Base-by-base conservation (phyloP, 2,113 vertebrate genomes). In the Sardina pilchardus region DNA sequence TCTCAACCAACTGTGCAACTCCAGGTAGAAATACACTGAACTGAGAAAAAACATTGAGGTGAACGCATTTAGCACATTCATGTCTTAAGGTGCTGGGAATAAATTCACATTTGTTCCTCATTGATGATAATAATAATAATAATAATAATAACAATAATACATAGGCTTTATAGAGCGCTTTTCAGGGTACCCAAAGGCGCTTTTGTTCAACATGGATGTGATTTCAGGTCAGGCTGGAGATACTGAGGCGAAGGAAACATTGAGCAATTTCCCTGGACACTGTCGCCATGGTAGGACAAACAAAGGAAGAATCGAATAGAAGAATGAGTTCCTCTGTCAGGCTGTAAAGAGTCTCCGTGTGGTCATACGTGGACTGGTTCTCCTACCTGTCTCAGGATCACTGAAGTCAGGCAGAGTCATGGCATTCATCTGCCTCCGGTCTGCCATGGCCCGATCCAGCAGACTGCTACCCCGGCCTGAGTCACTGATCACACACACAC, bases 371-470 rank as follows among this genome's bases (percentile, higher is more conserved):
- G 53, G 26, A 71, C 6, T 3, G 44, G 7, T 21, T 16, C 75
- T 94, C 93, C 95, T 86, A 99, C 98, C 98, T 89, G 98, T 99
- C 89, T 99, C 98, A 43, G 97, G 97, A 91, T 99, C 98, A 87
- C 97, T 99, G 95, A 99, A 99, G 94, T 99, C 98, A 67, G 98
- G 98, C 81, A 99, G 92, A 14, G 97, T 98, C 93, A 99, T 97
- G 89, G 97, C 96, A 81, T 98, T 98, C 84, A 99, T 96, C 91
- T 99, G 98, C 89, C 98, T 94, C 90, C 97, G 95, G 91, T 99
- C 98, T 80, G 98, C 97, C 56, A 99, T 96, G 89, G 97, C 96
- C 95, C 98, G 94, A 89, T 99, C 98, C 94, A 99, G 91, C 91
- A 99, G 93, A 91, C 98, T 99, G 96, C 98, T 99, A 89, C 98